Conservation (phyloP, 1,140 invertebrate species). For the Eupristina koningsbergeri region DNA sequence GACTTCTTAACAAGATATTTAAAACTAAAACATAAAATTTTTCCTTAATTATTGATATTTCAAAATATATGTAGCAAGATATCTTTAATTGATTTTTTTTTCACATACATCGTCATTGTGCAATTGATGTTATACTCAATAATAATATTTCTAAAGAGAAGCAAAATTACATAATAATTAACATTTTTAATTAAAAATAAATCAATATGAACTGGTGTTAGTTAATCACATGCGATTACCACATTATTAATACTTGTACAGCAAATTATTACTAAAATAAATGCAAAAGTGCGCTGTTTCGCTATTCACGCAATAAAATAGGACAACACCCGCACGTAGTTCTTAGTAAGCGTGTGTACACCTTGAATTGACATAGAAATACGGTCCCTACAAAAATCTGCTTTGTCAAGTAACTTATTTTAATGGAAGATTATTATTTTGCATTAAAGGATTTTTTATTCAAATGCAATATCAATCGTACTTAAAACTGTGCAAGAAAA, state of each 20-base stretch:
- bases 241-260: neutral
- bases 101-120: too few relatives aligned
- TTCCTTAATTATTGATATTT: too few relatives aligned
- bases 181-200: neutral
- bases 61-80: too few relatives aligned
- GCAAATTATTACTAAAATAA: neutral
- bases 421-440: too few relatives aligned
- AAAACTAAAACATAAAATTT: too few relatives aligned
- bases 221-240: neutral
- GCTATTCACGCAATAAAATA: neutral
- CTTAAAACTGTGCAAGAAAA: too few relatives aligned
- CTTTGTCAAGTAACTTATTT: neutral
- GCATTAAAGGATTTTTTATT: too few relatives aligned
- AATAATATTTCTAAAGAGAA: neutral
- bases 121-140: too few relatives aligned
- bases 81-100: too few relatives aligned
- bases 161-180: neutral
- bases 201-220: neutral
- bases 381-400: too few relatives aligned
- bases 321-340: neutral
- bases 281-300: neutral
- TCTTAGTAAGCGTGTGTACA: neutral
- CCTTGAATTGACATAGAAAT: neutral
- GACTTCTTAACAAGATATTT: too few relatives aligned
- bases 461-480: too few relatives aligned